These are phyloP conservation scores for Dufourea novaeangliae DNA, from an alignment of 1,140 invertebrate genomes.

Conservation along the genomic window DNA sequence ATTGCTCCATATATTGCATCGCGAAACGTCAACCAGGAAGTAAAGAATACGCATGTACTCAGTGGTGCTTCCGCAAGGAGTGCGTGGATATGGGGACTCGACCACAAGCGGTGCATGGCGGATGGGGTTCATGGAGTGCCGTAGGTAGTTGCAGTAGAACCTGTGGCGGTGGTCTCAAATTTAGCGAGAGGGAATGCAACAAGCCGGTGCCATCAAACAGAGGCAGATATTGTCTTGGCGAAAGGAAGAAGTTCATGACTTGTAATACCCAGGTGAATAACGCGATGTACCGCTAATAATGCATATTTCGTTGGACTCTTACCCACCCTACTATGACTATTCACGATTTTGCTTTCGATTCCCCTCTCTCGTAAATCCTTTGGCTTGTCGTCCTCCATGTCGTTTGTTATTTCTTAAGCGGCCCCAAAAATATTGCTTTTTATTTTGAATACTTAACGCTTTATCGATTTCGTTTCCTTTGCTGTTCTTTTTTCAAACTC, in stretches of 20 bases:
- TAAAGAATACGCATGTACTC: slow-evolving; percentile 13
- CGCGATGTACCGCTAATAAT: neutral
- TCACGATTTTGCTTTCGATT: no score
- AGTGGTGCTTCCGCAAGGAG: slow-evolving; percentile 86
- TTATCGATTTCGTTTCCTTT: neutral
- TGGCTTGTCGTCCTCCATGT: no score
- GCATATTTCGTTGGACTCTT: no score
- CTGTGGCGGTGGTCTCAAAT: slow-evolving; percentile 85
- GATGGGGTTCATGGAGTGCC: slow-evolving; percentile 85
- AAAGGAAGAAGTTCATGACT: slow-evolving; percentile 80
- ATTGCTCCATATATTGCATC: slow-evolving; percentile 15
- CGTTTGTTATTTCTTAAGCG: no score
- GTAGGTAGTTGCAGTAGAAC: slow-evolving; percentile 84
- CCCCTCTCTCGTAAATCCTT: no score
- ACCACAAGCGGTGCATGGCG: slow-evolving; percentile 85
- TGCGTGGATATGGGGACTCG: slow-evolving; percentile 85
- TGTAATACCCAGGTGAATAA: slow-evolving; percentile 84
- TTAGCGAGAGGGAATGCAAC: slow-evolving; percentile 80
- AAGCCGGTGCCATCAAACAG: slow-evolving; percentile 83
- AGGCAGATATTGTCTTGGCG: slow-evolving; percentile 84
- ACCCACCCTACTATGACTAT: no score
- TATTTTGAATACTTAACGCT: no score
- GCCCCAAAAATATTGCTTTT: no score
- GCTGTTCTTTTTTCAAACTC: neutral
- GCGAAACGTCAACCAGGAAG: slow-evolving; percentile 1